Evolutionary conservation across 37 sponge, comb jelly and placozoan species (phyloP), one percentile per base, ranked within the genome.

Genomic region (Tethya wilhelma): DNA sequence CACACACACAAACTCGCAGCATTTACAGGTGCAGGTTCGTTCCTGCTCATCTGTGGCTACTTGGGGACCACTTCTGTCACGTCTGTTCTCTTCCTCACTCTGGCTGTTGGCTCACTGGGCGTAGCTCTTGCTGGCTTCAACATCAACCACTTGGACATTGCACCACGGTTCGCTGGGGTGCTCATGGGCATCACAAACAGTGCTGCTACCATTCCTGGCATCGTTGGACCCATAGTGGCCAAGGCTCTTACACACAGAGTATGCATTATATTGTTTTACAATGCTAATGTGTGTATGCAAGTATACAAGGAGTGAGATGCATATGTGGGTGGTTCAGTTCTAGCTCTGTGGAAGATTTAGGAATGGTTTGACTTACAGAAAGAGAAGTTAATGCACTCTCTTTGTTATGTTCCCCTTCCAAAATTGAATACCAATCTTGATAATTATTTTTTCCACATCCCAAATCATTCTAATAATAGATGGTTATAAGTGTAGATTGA

Each of bases 161-260:
- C 95, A 45, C 95, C 97, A 43, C 53, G 57, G 19, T 89, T 71
- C 56, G 88, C 95, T 59, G 97, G 97, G 0, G 67, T 97, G 2
- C 49, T 97, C n/a, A 94, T 97, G 95, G 97, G 95, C 0, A 81
- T 97, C 36, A 86, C 90, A 22, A 97, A 97, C 79, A 79, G 65
- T 12, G 69, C 36, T 34, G 97, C 74, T 2, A 94, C 95, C 26
- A 60, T 97, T 1, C 92, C 97, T 34, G 97, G 97, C 5, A 64
- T 97, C 56, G 38, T 91, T 26, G 93, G 85, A 22, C 97, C 97
- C 1, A 37, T 64, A 5, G 80, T 97, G 31, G 95, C 92, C 31
- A 93, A 87, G 60, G 42, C 63, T 2, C 89, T 97, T 37, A 89
- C 95, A 9, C 57, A 55, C 34, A 58, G 38, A 68, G 91, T 91